A percentile compares a stretch with the other conserved stretches of the same genome.
These are phyloP conservation scores for Subacronicta megacephala DNA, from an alignment of 2,888 invertebrate genomes.

Conservation along the genomic window DNA sequence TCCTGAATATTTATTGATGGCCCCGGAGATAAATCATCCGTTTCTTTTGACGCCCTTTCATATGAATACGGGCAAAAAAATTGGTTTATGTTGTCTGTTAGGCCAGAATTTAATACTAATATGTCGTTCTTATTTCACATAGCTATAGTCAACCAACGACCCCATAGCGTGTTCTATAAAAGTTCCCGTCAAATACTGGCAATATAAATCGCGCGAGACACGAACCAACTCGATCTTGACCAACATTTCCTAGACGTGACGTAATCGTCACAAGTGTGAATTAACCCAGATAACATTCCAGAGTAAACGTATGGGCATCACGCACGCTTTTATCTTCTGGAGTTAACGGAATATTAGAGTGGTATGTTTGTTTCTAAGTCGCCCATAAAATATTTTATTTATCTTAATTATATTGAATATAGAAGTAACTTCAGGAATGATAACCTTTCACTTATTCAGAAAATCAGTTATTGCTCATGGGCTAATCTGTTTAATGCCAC, in stretches of 20 bases:
- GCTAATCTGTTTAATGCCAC: not conserved
- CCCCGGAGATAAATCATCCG: slow-evolving; percentile 18
- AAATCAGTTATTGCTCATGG: too few species aligned
- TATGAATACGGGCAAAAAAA: slow-evolving; percentile 3
- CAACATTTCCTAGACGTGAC: slow-evolving; percentile 61
- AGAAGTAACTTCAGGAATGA: too few species aligned
- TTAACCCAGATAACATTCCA: slow-evolving; percentile 63
- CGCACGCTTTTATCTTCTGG: slow-evolving; percentile 38
- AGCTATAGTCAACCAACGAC: slow-evolving; percentile 33
- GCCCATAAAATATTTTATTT: not conserved
- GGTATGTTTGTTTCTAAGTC: slow-evolving; percentile 8
- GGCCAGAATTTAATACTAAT: slow-evolving; percentile 12
- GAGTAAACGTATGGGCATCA: slow-evolving; percentile 46
- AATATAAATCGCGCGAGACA: slow-evolving; percentile 53
- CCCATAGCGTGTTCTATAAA: slow-evolving; percentile 59
- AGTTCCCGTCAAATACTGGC: slow-evolving; percentile 47
- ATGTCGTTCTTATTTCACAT: slow-evolving; percentile 17
- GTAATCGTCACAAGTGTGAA: slow-evolving; percentile 59
- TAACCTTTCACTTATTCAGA: too few species aligned
- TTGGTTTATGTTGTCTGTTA: not conserved
- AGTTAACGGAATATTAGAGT: slow-evolving; percentile 30
- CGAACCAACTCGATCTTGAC: slow-evolving; percentile 61
- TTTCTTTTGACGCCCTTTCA: slow-evolving; percentile 23
- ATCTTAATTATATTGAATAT: not conserved
- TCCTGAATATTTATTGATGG: slow-evolving; percentile 10